Evolutionary conservation across 2,797 vertebrate genomes (phyloP).

Genomic region (Gadopsis bispinosus): DNA sequence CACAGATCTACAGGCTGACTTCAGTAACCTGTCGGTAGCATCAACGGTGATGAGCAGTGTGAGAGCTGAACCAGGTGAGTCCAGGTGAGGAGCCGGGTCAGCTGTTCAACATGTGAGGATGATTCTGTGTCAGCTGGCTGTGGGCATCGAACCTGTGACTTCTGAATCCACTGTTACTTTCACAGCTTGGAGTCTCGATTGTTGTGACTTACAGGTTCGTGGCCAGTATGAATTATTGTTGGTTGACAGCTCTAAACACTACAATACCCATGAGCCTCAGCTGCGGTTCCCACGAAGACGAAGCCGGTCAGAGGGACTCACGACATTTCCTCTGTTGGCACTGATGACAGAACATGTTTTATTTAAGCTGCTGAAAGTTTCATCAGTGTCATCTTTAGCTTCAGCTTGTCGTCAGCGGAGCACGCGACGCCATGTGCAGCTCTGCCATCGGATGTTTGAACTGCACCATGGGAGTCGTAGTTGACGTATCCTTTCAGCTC

Average conservation of each 20-base stretch:
- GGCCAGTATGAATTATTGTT: background rate
- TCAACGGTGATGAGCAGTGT: background rate
- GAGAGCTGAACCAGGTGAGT: background rate
- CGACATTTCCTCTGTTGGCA: too few species aligned
- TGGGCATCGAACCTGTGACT: conserved; percentile 29
- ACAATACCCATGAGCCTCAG: conserved; percentile 17
- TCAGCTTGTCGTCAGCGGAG: too few species aligned
- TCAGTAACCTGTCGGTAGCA: background rate
- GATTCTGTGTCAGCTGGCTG: background rate
- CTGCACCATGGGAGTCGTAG: conserved; percentile 9
- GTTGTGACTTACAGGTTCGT: background rate
- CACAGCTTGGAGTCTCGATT: background rate
- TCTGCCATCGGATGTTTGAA: background rate
- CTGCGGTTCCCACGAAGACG: background rate
- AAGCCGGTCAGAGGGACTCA: too few species aligned
- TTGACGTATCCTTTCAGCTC: background rate
- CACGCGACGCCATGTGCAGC: background rate
- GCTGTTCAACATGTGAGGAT: too few species aligned
- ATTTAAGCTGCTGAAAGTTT: background rate
- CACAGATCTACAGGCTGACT: background rate
- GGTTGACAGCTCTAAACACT: background rate
- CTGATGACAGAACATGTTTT: too few species aligned
- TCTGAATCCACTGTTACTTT: background rate
- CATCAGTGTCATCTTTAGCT: background rate
- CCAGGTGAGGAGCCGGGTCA: conserved; percentile 1